Evolutionary conservation across 2,797 vertebrate species (phyloP), one percentile per base, ranked within the genome.

Genomic region (Lophius americanus): DNA sequence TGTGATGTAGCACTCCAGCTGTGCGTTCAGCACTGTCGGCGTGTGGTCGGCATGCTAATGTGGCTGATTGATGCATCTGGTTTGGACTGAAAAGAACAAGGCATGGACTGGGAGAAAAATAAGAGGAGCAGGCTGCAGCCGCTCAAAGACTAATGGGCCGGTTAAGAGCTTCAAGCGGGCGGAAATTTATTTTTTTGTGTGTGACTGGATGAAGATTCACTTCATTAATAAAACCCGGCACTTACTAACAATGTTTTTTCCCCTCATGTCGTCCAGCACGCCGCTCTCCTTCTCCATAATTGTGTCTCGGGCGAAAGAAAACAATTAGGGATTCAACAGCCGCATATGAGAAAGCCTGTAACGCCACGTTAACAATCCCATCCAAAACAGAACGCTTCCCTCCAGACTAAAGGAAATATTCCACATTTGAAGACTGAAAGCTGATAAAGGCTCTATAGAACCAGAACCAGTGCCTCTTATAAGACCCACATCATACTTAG

Each of bases 141-240:
- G 73, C 88, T 86, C 51, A 32, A 89, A 92, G 90, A 92, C 90
- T 93, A 93, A 93, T 92, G 90, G 91, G 83, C 80, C 87, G 83
- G 91, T 92, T 92, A 93, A 86, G 85, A 89, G 89, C 89, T 89
- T 87, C 69, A 71, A 87, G 88, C 84, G 78, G 89, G 84, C 51
- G 65, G 85, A 73, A 82, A 87, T 93, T 92, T 92, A 91, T 92
- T 91, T 91, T 23, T 88, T 85, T 73, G 82, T 83, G 89, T 90
- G 84, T 91, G 92, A 93, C 87, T 92, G 87, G 89, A 92, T 86
- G 85, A 89, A 91, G 91, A 92, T 88, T 87, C 89, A 88, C 91
- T 91, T 93, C 90, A 93, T 93, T 93, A 92, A 91, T 89, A 91
- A 91, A 78, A 68, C 47, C 64, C 70, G 12, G 76, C 85, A 85